phyloP scores from a whole-genome alignment of 2,113 vertebrate species.

The Balaeniceps rex region DNA sequence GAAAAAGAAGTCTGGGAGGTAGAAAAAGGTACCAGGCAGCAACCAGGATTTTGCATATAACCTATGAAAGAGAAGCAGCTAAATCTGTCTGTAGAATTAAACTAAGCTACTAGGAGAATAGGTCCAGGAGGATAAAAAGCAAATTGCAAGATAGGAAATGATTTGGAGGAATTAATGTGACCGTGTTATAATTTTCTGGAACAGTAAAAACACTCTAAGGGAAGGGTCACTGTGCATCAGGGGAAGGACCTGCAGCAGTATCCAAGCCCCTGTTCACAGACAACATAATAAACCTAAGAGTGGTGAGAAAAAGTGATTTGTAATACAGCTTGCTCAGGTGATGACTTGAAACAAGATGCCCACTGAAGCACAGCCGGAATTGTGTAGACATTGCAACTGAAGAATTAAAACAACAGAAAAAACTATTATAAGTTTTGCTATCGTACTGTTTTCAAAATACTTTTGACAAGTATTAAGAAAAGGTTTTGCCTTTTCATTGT shows the following conservation, averaged over 20 bases:
- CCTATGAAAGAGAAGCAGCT: background rate
- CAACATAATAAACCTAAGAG: background rate
- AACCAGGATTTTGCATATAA: background rate
- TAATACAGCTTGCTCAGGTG: background rate
- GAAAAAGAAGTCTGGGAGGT: background rate
- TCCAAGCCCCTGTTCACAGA: background rate
- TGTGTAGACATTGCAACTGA: background rate
- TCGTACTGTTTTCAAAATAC: background rate
- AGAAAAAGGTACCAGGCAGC: background rate
- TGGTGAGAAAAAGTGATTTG: background rate
- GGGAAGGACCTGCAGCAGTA: background rate
- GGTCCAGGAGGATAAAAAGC: background rate
- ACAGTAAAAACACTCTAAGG: background rate
- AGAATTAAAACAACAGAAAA: background rate
- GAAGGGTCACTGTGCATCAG: background rate
- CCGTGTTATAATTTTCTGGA: background rate
- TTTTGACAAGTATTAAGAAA: background rate
- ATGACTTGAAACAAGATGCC: background rate
- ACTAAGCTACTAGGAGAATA: background rate
- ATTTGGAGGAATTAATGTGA: background rate
- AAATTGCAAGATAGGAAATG: background rate
- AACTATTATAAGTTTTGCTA: background rate
- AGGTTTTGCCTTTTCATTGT: background rate
- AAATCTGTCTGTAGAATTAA: background rate
- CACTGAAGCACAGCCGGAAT: background rate